Evolutionary conservation across 2,888 invertebrate genomes (phyloP).

Genomic region (Ptychoptera contaminata): DNA sequence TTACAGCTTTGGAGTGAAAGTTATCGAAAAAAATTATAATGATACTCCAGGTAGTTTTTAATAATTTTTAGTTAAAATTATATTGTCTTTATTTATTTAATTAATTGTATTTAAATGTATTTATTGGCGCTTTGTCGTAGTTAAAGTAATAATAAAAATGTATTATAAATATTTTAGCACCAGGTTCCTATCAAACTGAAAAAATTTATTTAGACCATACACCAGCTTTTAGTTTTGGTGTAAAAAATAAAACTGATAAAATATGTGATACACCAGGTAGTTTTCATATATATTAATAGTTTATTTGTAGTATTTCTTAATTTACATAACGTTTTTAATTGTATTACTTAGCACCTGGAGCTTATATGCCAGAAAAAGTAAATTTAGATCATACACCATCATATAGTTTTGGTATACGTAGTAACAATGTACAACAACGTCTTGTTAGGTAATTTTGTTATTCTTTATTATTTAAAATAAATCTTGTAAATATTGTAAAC

Average conservation of each 20-base stretch:
- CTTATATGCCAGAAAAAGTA: constrained; percentile 36
- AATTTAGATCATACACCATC: constrained; percentile 37
- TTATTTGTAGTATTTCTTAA: constrained; percentile 10
- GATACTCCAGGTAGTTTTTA: constrained; percentile 35
- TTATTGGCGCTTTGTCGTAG: not conserved
- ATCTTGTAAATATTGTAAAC: not conserved
- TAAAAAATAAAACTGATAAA: constrained; percentile 32
- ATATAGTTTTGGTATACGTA: constrained; percentile 40
- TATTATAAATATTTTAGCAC: constrained; percentile 28
- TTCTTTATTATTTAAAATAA: not conserved
- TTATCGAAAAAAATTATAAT: constrained; percentile 39
- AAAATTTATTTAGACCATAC: constrained; percentile 35
- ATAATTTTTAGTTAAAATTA: too few species aligned
- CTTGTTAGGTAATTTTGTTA: constrained; percentile 26
- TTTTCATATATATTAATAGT: too few species aligned
- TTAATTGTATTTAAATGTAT: too few species aligned
- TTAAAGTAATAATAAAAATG: too few species aligned
- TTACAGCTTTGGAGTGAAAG: constrained; percentile 41
- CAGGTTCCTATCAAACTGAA: constrained; percentile 38
- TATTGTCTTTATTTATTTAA: too few species aligned
- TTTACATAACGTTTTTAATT: not conserved
- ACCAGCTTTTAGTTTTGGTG: constrained; percentile 35
- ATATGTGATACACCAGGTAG: constrained; percentile 33
- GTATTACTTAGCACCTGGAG: constrained; percentile 28
- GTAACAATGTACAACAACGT: constrained; percentile 36